Evolutionary conservation across 2,888 invertebrate species (phyloP), one percentile per base, ranked within the genome.

Genomic region (Anodontia alba): DNA sequence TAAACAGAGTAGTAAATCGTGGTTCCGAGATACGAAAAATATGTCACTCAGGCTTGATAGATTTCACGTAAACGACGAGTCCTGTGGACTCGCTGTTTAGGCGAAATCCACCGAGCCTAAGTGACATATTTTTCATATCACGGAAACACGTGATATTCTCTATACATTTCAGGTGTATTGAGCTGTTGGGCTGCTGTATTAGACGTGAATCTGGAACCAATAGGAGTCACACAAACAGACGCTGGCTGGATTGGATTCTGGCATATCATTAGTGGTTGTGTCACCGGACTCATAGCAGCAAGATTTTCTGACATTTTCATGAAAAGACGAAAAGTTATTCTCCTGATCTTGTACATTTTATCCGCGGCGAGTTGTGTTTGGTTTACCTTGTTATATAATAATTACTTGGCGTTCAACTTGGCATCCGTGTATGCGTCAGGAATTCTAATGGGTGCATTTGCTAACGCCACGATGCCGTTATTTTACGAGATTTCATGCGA

Each of bases 241-340:
- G 84, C 84, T 5, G 84, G 80, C 0, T 84, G 84, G 80, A 84
- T 84, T 33, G 84, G 84, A 36, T 84, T 84, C 42, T 78, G 78
- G 76, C 69, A 84, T 72, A 79, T 71, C 0, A 20, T 79, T 10
- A 72, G 71, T 23, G 81, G 84, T 0, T 81, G 84, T 72, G 71
- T 81, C 26, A 67, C 76, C 15, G 81, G 81, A 17, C 76, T 84
- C 15, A 38, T 81, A 8, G 57, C 80, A n/a, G 74, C 81, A 5
- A 78, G 74, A 49, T 84, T 76, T 43, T 78, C 84, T 12, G 73
- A 76, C 29, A 15, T 76, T 31, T 81, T 84, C 29, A 33, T 79
- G 57, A 67, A 81, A 2, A 62, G 77, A 17, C 57, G 79, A 38
- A 84, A 84, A 51, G 2, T 76, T 0, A 76, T 78, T 66, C 62